Conservation (phyloP, 1,140 invertebrate species). For the Pseudomyrmex flavicornis region DNA sequence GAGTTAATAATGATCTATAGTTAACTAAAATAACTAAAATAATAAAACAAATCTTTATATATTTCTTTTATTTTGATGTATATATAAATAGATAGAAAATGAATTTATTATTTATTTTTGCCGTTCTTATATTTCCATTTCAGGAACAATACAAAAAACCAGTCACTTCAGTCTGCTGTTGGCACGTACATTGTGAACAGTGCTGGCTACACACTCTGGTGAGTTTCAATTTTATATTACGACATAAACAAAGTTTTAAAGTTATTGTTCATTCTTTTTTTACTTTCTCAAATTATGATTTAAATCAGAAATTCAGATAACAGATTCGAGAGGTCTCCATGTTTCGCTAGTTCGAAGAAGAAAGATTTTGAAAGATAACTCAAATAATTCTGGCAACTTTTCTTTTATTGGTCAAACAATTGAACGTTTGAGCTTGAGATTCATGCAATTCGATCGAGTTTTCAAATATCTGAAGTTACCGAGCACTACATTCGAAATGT, state of each 20-base stretch:
- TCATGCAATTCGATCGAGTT: no score
- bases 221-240: conserved; percentile 69
- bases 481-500: no score
- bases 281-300: neutral
- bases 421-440: no score
- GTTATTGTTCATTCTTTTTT: no score
- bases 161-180: conserved; percentile 97
- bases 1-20: neutral
- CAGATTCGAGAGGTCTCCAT: neutral
- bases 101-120: neutral
- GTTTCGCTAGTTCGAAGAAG: no score
- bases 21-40: neutral
- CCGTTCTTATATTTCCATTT: neutral
- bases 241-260: neutral
- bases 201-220: conserved; percentile 96
- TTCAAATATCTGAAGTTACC: no score
- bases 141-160: conserved; percentile 92
- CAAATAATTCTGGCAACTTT: no score
- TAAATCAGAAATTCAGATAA: neutral
- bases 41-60: neutral
- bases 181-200: conserved; percentile 98
- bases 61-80: conserved; percentile 13
- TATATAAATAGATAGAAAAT: neutral
- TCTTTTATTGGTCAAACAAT: no score
- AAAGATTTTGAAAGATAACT: no score